Evolutionary conservation across 2,888 invertebrate species (phyloP).

Genomic region (Zaprionus bogoriensis): DNA sequence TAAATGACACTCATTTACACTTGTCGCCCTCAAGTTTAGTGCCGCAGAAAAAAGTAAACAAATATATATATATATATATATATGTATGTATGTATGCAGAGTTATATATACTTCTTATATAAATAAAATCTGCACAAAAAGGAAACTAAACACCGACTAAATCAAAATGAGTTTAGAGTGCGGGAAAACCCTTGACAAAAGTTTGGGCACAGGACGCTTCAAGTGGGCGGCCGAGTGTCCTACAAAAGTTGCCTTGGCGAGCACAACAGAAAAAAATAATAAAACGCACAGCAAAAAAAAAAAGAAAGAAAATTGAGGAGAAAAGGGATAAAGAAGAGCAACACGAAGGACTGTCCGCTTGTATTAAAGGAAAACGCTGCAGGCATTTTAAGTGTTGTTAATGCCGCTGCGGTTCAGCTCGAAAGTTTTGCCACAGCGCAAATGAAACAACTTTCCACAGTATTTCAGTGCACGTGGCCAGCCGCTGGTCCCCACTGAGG

Average conservation of each 20-base stretch:
- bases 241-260: constrained; percentile 41
- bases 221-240: constrained; percentile 50
- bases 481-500: constrained; percentile 42
- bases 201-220: constrained; percentile 48
- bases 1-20: constrained; percentile 70
- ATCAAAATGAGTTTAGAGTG: constrained; percentile 64
- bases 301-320: constrained; percentile 9
- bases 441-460: constrained; percentile 71
- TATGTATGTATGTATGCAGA: constrained; percentile 5
- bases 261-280: constrained; percentile 6
- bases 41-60: constrained; percentile 8
- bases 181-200: constrained; percentile 48
- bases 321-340: constrained; percentile 28
- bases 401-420: constrained; percentile 64
- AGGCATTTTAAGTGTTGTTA: constrained; percentile 76
- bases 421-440: constrained; percentile 63
- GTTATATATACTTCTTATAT: constrained; percentile 22
- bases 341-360: constrained; percentile 64
- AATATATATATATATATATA: constrained; percentile 18
- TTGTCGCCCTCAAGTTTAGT: constrained; percentile 43
- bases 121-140: constrained; percentile 44
- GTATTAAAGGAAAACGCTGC: constrained; percentile 74
- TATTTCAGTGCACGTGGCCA: constrained; percentile 57
- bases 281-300: constrained; percentile 1
- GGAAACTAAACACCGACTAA: constrained; percentile 64